Percentiles rank a stretch among this genome's conserved stretches.
These are phyloP conservation scores for Lacerta viridis DNA, from an alignment of 2,797 vertebrate genomes.

Conservation along the genomic window DNA sequence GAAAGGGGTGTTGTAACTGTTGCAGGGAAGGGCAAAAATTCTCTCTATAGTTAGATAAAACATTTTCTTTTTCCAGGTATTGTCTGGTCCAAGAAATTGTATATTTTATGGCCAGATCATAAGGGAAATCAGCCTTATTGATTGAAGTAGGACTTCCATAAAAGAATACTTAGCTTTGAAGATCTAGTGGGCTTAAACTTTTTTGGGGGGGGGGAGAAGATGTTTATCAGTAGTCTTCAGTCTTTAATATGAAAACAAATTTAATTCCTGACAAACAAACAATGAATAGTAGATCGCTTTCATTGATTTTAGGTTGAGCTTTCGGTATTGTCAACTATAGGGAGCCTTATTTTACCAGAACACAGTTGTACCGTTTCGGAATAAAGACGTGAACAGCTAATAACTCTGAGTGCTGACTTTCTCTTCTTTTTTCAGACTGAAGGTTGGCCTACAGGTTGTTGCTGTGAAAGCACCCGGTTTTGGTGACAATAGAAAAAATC, in stretches of 20 bases:
- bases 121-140: not conserved
- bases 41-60: no score
- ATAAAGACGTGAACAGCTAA: not conserved
- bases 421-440: conserved; percentile 82
- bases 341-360: not conserved
- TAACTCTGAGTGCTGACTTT: conserved; percentile 31
- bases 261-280: not conserved
- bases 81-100: not conserved
- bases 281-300: not conserved
- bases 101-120: no score
- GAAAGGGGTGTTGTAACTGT: no score
- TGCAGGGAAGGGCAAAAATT: no score
- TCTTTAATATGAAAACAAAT: not conserved
- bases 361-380: not conserved
- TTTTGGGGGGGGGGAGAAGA: no score
- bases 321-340: no score
- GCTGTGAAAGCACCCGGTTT: conserved; percentile 98
- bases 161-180: not conserved
- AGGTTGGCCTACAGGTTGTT: conserved; percentile 97
- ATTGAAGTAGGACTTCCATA: not conserved
- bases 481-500: conserved; percentile 98
- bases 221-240: not conserved
- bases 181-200: not conserved
- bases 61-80: not conserved
- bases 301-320: not conserved